Conservation (phyloP, 2,797 vertebrate genomes). For the Cossypha heuglini region DNA sequence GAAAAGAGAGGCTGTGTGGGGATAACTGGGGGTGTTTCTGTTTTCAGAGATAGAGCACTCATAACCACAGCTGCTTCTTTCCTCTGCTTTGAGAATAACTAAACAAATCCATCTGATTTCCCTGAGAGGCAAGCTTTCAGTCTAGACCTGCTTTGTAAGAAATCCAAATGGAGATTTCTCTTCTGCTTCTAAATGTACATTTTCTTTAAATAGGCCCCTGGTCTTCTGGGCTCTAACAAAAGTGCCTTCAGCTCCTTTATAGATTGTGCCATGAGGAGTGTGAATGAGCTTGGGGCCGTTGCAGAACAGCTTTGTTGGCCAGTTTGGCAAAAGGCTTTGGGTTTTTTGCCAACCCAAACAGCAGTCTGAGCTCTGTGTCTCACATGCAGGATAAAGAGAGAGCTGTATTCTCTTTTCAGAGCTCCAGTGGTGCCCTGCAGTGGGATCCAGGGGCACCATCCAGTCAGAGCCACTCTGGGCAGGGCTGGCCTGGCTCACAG, state of each 20-base stretch:
- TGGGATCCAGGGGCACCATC: neutral
- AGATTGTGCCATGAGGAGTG: neutral
- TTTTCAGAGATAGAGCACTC: neutral
- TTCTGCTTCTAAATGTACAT: neutral
- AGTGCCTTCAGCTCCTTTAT: conserved; percentile 34
- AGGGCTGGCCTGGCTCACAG: neutral
- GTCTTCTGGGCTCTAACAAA: neutral
- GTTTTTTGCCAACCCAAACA: conserved; percentile 37
- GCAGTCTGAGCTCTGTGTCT: conserved; percentile 22
- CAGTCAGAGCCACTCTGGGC: neutral
- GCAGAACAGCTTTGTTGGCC: neutral
- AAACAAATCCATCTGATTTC: conserved; percentile 2
- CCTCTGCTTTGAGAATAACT: neutral
- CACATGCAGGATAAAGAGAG: conserved; percentile 7
- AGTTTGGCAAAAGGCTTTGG: conserved; percentile 5
- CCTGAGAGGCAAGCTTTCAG: neutral
- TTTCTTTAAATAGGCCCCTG: conserved; percentile 32
- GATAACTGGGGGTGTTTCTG: neutral
- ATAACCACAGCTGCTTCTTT: neutral
- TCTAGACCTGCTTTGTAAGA: neutral
- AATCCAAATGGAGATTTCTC: neutral
- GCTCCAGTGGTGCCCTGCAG: neutral
- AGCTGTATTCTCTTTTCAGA: conserved; percentile 8
- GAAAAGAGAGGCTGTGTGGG: neutral
- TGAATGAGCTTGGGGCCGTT: conserved; percentile 1